Evolutionary conservation across 2,113 vertebrate genomes (phyloP).

Genomic region (Cyprinodon variegatus): DNA sequence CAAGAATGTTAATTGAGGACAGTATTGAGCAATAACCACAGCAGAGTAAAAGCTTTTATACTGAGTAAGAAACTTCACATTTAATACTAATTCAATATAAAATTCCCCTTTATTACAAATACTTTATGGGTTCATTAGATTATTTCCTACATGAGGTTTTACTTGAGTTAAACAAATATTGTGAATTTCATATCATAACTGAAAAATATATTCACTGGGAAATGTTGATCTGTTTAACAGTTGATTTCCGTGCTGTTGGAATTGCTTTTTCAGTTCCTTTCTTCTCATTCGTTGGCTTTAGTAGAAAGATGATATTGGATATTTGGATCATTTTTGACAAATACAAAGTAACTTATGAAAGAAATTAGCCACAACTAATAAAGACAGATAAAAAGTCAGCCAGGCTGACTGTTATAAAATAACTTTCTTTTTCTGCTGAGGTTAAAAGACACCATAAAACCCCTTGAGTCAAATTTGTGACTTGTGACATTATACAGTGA

Average conservation of each 20-base stretch:
- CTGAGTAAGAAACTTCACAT: no score
- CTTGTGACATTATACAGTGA: slow-evolving; percentile 13
- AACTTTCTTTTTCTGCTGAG: not conserved
- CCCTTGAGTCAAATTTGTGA: slow-evolving; percentile 17
- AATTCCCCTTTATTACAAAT: not conserved
- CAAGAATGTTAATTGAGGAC: no score
- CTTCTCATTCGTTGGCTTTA: not conserved
- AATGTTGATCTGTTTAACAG: not conserved
- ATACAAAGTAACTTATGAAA: not conserved
- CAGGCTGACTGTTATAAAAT: slow-evolving; percentile 26
- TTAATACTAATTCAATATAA: not conserved
- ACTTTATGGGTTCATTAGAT: not conserved
- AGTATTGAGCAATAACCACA: no score
- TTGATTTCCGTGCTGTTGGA: not conserved
- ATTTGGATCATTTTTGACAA: not conserved
- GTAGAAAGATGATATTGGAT: not conserved
- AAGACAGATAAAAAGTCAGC: not conserved
- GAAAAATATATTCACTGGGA: not conserved
- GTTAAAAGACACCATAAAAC: slow-evolving; percentile 5
- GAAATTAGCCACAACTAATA: not conserved
- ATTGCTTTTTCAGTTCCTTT: not conserved
- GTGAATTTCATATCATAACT: not conserved
- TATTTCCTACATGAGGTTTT: not conserved
- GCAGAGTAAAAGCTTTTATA: not conserved
- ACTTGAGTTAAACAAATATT: not conserved